Evolutionary conservation across 2,888 invertebrate species (phyloP), one percentile per base, ranked within the genome.

Genomic region (Blera fallax): DNA sequence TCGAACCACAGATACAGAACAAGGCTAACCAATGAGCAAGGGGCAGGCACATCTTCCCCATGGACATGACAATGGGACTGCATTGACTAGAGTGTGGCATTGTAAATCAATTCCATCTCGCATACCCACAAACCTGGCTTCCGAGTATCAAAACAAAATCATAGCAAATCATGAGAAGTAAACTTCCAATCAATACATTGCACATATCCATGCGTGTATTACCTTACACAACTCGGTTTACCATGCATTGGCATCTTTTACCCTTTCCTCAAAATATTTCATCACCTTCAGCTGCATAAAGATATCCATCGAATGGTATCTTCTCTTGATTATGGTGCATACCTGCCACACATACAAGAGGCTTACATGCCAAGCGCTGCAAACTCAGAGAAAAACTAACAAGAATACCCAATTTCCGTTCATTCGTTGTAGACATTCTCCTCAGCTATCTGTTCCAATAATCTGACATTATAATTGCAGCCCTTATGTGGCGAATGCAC

Each of bases 371-470:
- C 32, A 18, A 27, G 8, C 29, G 5, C 10, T 8, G 14, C 14
- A 8, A 18, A 16, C 18, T 64, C 29, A 18, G 2, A 7, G 27
- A 43, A 27, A 27, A 43, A 16, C 27, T 27, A 62, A 43, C 11
- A 37, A 58, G 48, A 32, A 64, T 18, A 11, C 11, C 1, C 29
- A 52, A 65, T 50, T 37, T 50, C 50, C 50, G 24, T 21, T 24
- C 2, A 34, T 24, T 3, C 11, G 8, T 29, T 29, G 37, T 37
- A 58, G 34, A 16, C 11, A 4, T 18, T n/a, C 7, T 7, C 11
- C 64, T 11, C 11, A 14, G 10, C 34, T 72, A 72, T 72, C 60
- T 72, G 48, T 60, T 37, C 50, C 72, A 72, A 48, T 60, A 72
- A 72, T 72, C 72, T 60, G 60, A 37, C 37, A 27, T 40, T 34